Base-by-base conservation (phyloP, 2,888 invertebrate genomes). In the Ophion slaviceki region DNA sequence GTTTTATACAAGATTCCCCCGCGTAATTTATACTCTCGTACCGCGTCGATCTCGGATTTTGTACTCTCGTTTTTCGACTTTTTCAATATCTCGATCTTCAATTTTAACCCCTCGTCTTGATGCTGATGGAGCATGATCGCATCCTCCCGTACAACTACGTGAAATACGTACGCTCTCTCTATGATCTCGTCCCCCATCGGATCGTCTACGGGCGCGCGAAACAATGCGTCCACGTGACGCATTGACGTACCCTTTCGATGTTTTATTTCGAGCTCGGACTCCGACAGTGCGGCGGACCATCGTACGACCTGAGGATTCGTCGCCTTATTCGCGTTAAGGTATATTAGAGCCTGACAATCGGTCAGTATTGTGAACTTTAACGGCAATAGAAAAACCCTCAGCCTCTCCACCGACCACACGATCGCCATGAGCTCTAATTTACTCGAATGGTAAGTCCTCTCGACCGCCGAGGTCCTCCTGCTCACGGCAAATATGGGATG, bases 321-420 rank as follows among this genome's bases (percentile, higher is more conserved):
- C 1, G 81, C 75, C 40, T 75, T 74, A n/a, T 79, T 20, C 1
- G 78, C 78, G 32, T 79, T 68, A 4, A 79, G 24, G n/a, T 47
- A 79, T 10, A 79, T 70, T 7, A 79, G 64, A 2, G 79, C 70
- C 14, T 79, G 71, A 79, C 64, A 79, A 24, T 91, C 90, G 2
- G 88, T 89, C 1, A 89, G 67, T 8, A 91, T 82, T 2, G 84
- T 88, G 72, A 90, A 89, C 24, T 79, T 53, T 17, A 79, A 11
- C 1, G 74, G 20, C 0, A 80, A 40, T 17, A 84, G n/a, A 20
- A 80, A 80, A 1, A 53, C 64, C 24, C 80, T 75, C 24, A 80
- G 64, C 32, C 84, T 59, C 24, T 84, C 82, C 3, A 85, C 79
- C 14, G 79, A 45, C 79, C 79, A 79, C 11, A 79, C 70, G 5